These are phyloP conservation scores for Rhinophrynus dorsalis DNA, from an alignment of 2,797 vertebrate species.

Conservation along the genomic window DNA sequence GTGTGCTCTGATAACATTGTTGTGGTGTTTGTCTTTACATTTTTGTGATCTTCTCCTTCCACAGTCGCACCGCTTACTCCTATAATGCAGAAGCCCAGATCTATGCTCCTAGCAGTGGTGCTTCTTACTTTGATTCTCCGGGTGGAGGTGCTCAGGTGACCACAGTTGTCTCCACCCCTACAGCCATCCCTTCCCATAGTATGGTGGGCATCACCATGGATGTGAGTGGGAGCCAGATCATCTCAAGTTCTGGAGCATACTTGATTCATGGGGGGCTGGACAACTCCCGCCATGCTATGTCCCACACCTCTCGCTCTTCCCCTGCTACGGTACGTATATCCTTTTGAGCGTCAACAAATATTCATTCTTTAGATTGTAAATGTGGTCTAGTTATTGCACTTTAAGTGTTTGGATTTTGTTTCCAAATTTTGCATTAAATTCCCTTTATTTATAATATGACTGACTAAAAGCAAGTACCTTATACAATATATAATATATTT, in stretches of 20 bases:
- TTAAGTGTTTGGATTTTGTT: too few species aligned
- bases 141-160: conserved; percentile 84
- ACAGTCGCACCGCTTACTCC: conserved; percentile 86
- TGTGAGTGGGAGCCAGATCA: conserved; percentile 86
- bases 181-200: conserved; percentile 82
- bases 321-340: conserved; percentile 88
- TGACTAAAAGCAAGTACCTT: too few species aligned
- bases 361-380: too few species aligned
- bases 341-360: too few species aligned
- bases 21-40: too few species aligned
- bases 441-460: too few species aligned
- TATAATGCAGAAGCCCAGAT: conserved; percentile 92
- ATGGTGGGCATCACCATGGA: conserved; percentile 98
- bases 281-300: conserved; percentile 83
- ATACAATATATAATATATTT: too few species aligned
- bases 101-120: conserved; percentile 82
- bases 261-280: conserved; percentile 94
- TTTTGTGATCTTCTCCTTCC: conserved; percentile 12
- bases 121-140: conserved; percentile 89
- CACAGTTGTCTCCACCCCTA: conserved; percentile 86
- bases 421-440: too few species aligned
- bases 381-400: too few species aligned
- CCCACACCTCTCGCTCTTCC: conserved; percentile 91
- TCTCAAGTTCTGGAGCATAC: conserved; percentile 90
- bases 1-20: too few species aligned